Evolutionary conservation across 2,888 invertebrate genomes (phyloP), one percentile per base, ranked within the genome.

Genomic region (Raillietiella orientalis): DNA sequence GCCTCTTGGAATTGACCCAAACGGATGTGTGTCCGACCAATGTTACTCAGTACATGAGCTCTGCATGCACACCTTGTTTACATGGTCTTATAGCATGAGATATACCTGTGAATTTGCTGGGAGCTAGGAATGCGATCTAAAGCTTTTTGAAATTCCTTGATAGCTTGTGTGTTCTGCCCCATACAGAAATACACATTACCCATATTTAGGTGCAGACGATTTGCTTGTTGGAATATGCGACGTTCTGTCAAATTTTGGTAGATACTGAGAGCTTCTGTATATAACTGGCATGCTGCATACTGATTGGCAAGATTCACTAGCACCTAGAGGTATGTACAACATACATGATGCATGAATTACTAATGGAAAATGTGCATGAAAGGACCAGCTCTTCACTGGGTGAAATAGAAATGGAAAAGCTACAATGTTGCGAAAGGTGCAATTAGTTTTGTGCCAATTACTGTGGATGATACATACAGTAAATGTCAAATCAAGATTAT

Each of bases 81-180:
- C 9, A 8, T 19, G 5, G 15, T 16, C 5, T n/a, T 21, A 14
- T 17, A 16, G 14, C 3, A 19, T 21, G 8, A 11, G 6, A 16
- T 23, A 35, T 34, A 70, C 64, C 84, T 67, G 38, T 87, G 55
- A 47, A 77, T 74, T 44, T 82, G 84, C 41, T 87, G 75, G 27
- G 70, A 72, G 20, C 72, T 72, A 1, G 87, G 79, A 3, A 59
- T 50, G 47, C 93, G 93, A 49, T 96, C 96, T 33, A 96, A 54
- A 1, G 93, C 90, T 93, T 93, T 96, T 37, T 90, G 60, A 43
- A 87, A 96, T 56, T 84, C 66, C 53, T 96, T 96, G 29, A 96
- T 63, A 1, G 93, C 90, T 50, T 87, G 79, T 9, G 71, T 66
- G 41, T 71, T 79, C 39, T 75, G 63, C 34, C 50, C 79, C 58